Percentiles rank a stretch among this genome's conserved stretches.
These are phyloP conservation scores for Nansenia antarctica DNA, from an alignment of 2,113 vertebrate species.

Conservation along the genomic window DNA sequence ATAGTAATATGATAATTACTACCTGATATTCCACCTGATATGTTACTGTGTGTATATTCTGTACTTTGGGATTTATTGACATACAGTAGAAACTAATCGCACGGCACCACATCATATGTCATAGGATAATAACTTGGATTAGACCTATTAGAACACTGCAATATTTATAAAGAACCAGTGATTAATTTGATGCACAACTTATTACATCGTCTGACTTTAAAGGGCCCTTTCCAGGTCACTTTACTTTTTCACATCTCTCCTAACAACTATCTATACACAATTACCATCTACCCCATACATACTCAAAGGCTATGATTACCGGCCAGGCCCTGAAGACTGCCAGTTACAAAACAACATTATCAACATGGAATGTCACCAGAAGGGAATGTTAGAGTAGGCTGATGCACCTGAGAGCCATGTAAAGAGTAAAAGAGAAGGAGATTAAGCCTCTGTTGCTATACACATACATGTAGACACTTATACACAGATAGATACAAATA, in stretches of 20 bases:
- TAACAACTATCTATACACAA: too few species aligned
- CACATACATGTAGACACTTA: not conserved
- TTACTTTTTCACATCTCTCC: not conserved
- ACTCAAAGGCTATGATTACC: not conserved
- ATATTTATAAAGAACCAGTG: not conserved
- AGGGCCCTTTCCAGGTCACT: not conserved
- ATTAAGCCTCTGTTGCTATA: not conserved
- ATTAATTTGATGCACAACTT: not conserved
- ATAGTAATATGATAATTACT: not conserved
- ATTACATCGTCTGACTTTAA: not conserved
- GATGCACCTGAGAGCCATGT: constrained; percentile 35
- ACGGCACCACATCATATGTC: too few species aligned
- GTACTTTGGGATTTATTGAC: too few species aligned
- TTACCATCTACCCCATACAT: not conserved
- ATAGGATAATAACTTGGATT: too few species aligned
- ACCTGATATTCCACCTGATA: not conserved
- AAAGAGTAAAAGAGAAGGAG: constrained; percentile 15
- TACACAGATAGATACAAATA: not conserved
- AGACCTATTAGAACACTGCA: too few species aligned
- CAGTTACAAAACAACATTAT: constrained; percentile 21
- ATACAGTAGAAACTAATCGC: too few species aligned
- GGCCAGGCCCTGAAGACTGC: constrained; percentile 9
- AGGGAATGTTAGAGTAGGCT: constrained; percentile 39
- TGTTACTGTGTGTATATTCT: too few species aligned
- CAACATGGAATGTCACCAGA: constrained; percentile 30